Conservation (phyloP, 2,797 vertebrate genomes). For the Ctenosaura bakeri region DNA sequence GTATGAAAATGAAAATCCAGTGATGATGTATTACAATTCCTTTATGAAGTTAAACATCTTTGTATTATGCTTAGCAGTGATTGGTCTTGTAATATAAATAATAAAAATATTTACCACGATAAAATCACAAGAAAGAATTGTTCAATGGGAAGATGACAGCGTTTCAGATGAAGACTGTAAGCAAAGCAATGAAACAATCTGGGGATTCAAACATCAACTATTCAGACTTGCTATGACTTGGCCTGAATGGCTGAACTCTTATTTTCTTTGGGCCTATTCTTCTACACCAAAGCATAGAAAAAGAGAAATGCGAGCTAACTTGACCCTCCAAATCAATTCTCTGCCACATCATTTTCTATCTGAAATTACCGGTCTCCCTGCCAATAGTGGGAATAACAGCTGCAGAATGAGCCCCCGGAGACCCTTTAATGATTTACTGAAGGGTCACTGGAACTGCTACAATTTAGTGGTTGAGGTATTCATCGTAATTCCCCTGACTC, state of each 20-base stretch:
- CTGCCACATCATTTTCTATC: neutral
- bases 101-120: no score
- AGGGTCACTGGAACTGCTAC: neutral
- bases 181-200: neutral
- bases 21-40: no score
- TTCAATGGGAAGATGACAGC: neutral
- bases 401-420: neutral
- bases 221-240: no score
- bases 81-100: no score
- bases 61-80: no score
- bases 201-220: conserved; percentile 15
- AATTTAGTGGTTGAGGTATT: neutral
- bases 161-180: conserved; percentile 32
- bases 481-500: conserved; percentile 11
- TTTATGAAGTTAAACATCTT: no score
- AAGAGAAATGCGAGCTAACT: conserved; percentile 6
- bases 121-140: no score
- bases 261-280: neutral
- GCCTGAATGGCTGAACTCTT: neutral
- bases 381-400: conserved; percentile 23
- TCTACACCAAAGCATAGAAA: neutral
- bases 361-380: conserved; percentile 2
- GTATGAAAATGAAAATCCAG: no score
- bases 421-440: conserved; percentile 20
- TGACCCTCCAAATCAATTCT: conserved; percentile 24